Evolutionary conservation across 2,797 vertebrate species (phyloP), one percentile per base, ranked within the genome.

Genomic region (Epinephelus coioides): DNA sequence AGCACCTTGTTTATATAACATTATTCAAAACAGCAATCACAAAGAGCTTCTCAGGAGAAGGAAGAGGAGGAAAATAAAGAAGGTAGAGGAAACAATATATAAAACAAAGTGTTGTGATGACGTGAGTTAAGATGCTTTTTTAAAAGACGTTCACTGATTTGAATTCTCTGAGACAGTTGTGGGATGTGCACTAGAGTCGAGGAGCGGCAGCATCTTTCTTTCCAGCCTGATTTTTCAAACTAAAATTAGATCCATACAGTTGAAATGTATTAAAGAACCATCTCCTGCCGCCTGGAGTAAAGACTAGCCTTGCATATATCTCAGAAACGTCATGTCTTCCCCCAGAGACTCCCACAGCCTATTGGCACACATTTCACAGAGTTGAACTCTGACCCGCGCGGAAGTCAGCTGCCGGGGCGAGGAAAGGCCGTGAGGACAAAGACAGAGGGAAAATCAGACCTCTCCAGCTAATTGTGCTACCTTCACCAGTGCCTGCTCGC

Each of bases 301-400:
- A 78, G 54, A 17, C 21, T 17, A 15, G 43, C 62, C 25, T 27
- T 23, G 57, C 49, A 75, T 72, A 65, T 30, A 78, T 87, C 72
- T 74, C 67, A 69, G 30, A 68, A 69, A 73, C 30, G 4, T 76
- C 73, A 82, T 30, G 17, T 54, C 11, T 67, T 66, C 47, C 83
- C 71, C 44, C 8, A 27, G 85, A 87, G 89, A 82, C 19, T 3
- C 61, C 62, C 72, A 2, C 65, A 81, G 68, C 66, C 86, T 53
- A 77, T 81, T 80, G 87, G 70, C 81, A 87, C 81, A 84, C 86
- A 86, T 85, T 87, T 91, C 86, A 84, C 78, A 81, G 57, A 49
- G 54, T 64, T 81, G 79, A 89, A 76, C 90, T 76, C 12, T 91
- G 85, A 87, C 81, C 90, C 34, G 2, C 11, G 4, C 3, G 3